Evolutionary conservation across 2,888 invertebrate genomes (phyloP).

Genomic region (Hedya salicella): DNA sequence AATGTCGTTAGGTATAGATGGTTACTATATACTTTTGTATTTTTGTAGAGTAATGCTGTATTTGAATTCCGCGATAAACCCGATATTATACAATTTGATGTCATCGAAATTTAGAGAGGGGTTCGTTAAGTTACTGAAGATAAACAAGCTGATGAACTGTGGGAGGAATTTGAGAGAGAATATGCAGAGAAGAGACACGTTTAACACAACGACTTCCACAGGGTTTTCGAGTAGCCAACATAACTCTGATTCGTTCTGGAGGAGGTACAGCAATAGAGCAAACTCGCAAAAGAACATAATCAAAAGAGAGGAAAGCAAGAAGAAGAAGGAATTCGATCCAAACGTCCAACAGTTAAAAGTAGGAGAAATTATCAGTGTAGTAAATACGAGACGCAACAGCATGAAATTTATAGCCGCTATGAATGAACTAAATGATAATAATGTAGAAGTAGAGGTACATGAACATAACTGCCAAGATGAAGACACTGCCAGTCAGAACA

Average conservation of each 20-base stretch:
- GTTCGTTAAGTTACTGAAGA: conserved; percentile 87
- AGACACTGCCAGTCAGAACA: conserved; percentile 68
- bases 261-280: conserved; percentile 84
- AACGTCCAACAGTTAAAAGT: conserved; percentile 70
- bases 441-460: conserved; percentile 51
- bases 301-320: conserved; percentile 69
- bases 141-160: conserved; percentile 77
- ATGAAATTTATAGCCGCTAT: conserved; percentile 78
- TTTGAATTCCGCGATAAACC: conserved; percentile 96
- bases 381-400: conserved; percentile 79
- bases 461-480: conserved; percentile 52
- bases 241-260: conserved; percentile 86
- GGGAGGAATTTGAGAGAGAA: conserved; percentile 77
- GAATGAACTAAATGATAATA: conserved; percentile 66
- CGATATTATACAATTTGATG: conserved; percentile 96
- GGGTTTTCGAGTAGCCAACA: conserved; percentile 85
- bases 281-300: conserved; percentile 73
- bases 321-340: conserved; percentile 64
- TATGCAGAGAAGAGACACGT: conserved; percentile 87
- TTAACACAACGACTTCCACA: conserved; percentile 87
- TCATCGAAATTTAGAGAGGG: conserved; percentile 95
- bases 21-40: conserved; percentile 92
- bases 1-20: conserved; percentile 89
- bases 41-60: conserved; percentile 95
- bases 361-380: conserved; percentile 76